phyloP scores from a whole-genome alignment of 2,113 vertebrate genomes.

The Chaenogobius annularis region DNA sequence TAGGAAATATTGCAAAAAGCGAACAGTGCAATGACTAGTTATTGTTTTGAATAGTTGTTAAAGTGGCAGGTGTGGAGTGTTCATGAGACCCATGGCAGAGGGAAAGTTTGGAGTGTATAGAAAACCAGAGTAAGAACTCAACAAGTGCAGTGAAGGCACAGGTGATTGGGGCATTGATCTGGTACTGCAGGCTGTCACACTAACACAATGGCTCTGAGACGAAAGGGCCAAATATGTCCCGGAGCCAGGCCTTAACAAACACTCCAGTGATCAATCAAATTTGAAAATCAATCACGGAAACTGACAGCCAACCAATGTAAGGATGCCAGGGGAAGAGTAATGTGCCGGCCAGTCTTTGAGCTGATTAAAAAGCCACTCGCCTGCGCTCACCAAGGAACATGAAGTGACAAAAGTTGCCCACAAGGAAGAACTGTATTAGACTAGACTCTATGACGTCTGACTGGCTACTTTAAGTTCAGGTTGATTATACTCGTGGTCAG shows the following conservation, averaged over 20 bases:
- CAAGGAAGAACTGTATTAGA: neutral
- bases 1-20: no score
- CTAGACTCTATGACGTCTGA: no score
- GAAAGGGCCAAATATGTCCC: constrained; percentile 44
- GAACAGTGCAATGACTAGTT: no score
- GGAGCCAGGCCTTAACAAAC: constrained; percentile 46
- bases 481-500: no score
- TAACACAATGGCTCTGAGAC: constrained; percentile 45
- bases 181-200: constrained; percentile 14
- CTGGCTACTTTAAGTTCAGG: no score
- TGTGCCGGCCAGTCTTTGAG: constrained; percentile 32
- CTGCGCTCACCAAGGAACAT: constrained; percentile 16
- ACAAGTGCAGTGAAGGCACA: constrained; percentile 10
- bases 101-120: no score
- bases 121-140: neutral
- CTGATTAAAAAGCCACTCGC: constrained; percentile 46
- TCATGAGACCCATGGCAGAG: no score
- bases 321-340: constrained; percentile 48
- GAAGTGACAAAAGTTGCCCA: constrained; percentile 20
- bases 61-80: no score
- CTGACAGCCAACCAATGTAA: constrained; percentile 43
- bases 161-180: constrained; percentile 31
- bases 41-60: no score
- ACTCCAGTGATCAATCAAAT: constrained; percentile 61
- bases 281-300: constrained; percentile 52